Percentiles rank a stretch among this genome's conserved stretches.
These are phyloP conservation scores for Odocoileus virginianus DNA, from an alignment of 2,113 vertebrate species.

Conservation along the genomic window DNA sequence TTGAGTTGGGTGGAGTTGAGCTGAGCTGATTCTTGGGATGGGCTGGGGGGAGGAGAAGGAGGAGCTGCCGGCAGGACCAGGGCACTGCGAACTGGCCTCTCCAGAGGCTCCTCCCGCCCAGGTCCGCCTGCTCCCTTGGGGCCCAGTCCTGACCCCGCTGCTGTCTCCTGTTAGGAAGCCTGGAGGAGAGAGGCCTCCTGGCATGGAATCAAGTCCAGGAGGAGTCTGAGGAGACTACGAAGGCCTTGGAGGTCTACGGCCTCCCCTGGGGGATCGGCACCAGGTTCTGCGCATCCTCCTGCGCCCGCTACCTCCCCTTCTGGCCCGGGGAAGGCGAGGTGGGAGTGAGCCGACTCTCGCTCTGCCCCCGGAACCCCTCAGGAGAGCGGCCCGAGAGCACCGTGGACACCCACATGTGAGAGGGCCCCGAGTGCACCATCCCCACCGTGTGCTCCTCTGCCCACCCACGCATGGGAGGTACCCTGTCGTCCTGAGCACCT, in stretches of 20 bases:
- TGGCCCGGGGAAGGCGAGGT: constrained; percentile 78
- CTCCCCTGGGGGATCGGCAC: constrained; percentile 89
- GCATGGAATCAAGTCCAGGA: constrained; percentile 86
- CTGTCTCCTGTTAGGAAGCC: constrained; percentile 81
- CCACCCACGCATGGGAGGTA: fast-evolving
- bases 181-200: constrained; percentile 88
- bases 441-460: background rate
- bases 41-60: background rate
- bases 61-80: fast-evolving
- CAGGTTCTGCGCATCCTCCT: constrained; percentile 78
- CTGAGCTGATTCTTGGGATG: background rate
- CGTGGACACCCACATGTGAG: constrained; percentile 69
- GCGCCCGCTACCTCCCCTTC: constrained; percentile 84
- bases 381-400: background rate
- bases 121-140: fast-evolving
- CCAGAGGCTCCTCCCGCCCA: background rate
- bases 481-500: background rate
- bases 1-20: background rate
- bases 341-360: background rate
- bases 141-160: background rate
- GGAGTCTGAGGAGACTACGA: constrained; percentile 70
- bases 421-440: fast-evolving
- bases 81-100: fast-evolving
- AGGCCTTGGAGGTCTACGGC: constrained; percentile 83
- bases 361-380: background rate